Evolutionary conservation across 2,797 vertebrate genomes (phyloP).

Genomic region (Gephyroberyx darwinii): DNA sequence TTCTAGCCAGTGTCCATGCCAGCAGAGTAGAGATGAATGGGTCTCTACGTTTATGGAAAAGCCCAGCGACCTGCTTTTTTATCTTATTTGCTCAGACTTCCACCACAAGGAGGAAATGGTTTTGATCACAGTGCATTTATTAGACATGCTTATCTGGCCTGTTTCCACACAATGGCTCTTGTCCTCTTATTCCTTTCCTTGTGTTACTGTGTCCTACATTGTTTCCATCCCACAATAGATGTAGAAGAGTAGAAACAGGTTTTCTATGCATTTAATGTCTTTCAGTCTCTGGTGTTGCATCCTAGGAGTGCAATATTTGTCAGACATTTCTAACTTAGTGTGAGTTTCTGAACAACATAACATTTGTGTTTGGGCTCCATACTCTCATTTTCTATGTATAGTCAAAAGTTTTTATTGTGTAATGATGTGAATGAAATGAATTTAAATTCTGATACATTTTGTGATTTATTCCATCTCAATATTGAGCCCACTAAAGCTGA

Average conservation of each 20-base stretch:
- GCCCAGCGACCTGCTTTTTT: conserved; percentile 54
- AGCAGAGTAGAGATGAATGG: neutral
- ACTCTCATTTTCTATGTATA: neutral
- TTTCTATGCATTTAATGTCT: conserved; percentile 20
- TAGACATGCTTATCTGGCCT: conserved; percentile 47
- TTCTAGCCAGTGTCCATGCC: conserved; percentile 20
- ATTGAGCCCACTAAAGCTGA: neutral
- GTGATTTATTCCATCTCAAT: neutral
- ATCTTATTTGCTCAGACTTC: conserved; percentile 71
- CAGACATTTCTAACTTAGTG: neutral
- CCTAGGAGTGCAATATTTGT: neutral
- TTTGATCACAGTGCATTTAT: conserved; percentile 45
- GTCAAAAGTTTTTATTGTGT: too few relatives aligned
- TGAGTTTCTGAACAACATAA: neutral
- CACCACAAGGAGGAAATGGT: conserved; percentile 56
- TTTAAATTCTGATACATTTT: too few relatives aligned
- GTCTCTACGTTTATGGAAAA: conserved; percentile 39
- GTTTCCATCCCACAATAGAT: conserved; percentile 51
- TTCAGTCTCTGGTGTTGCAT: neutral
- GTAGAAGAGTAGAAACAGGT: conserved; percentile 11
- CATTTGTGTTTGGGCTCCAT: neutral
- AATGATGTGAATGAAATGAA: too few relatives aligned
- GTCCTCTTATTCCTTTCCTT: conserved; percentile 35
- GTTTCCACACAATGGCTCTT: conserved; percentile 41
- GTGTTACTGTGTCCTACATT: conserved; percentile 40